Evolutionary conservation across 2,113 vertebrate genomes (phyloP), one percentile per base, ranked within the genome.

Genomic region (Phylloscopus trochilus): DNA sequence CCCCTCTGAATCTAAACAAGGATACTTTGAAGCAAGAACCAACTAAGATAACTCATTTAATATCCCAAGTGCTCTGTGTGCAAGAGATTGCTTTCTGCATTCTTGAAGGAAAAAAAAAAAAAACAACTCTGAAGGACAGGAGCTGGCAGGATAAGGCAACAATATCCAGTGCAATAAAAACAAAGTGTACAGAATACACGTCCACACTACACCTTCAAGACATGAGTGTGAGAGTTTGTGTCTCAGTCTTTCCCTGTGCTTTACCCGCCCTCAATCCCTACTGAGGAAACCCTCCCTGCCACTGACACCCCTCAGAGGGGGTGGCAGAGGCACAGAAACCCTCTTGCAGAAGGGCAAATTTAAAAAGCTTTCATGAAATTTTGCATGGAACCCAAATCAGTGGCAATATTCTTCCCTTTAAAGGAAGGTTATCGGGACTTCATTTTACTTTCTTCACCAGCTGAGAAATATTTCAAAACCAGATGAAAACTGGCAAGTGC

Each of bases 1-100:
- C 77, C 91, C 24, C 21, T 84, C 86, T 84, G 81, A 93, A 96
- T 88, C 90, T 96, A 95, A 92, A 82, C 80, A 80, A 83, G 63
- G 52, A 73, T 67, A 74, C 89, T 92, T 96, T 94, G 81, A 92
- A 95, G 83, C 35, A 64, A 63, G 53, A 74, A 76, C 67, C 63
- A 85, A 90, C 55, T 74, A 56, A 88, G 93, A 92, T n/a, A 83
- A 69, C 28, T 80, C 7, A 0, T 90, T 88, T 87, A 83, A 76
- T 68, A 85, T 12, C 49, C 85, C 90, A 94, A 97, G 96, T 92
- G 90, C 86, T 96, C 86, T 83, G 53, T 6, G 0, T 27, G 16
- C 43, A 26, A 89, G 28, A 86, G 39, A 74, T 69, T 90, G 46
- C 43, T 77, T 76, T 83, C 37, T 26, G 18, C 2, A 1, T 60